Percentiles rank a stretch among this genome's conserved stretches.
phyloP scores from a whole-genome alignment of 2,888 invertebrate species.

The Oasisia sp. region DNA sequence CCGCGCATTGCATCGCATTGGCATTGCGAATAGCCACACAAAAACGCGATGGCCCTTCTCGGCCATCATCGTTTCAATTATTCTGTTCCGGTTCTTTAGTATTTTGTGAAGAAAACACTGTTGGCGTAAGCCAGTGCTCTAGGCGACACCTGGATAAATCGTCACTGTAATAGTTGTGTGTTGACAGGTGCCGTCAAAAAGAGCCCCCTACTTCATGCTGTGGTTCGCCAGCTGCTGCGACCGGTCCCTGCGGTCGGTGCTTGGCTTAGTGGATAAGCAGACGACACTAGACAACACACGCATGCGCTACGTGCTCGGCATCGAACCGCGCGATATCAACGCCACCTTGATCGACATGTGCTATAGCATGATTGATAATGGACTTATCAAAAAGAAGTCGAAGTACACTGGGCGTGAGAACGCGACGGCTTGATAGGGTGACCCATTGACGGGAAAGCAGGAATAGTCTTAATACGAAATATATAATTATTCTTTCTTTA shows the following conservation, averaged over 20 bases:
- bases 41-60: too few species aligned
- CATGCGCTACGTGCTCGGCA: slow-evolving; percentile 67
- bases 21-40: too few species aligned
- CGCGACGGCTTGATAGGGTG: not conserved
- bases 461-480: not conserved
- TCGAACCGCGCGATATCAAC: slow-evolving; percentile 65
- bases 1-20: too few species aligned
- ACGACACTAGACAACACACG: slow-evolving; percentile 40
- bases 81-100: too few species aligned
- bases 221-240: not conserved
- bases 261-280: not conserved
- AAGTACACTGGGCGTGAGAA: slow-evolving; percentile 44
- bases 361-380: slow-evolving; percentile 68
- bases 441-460: not conserved
- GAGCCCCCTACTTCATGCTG: not conserved
- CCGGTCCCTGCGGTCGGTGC: not conserved
- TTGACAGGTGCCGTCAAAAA: not conserved
- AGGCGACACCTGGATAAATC: too few species aligned
- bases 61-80: too few species aligned
- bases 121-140: too few species aligned
- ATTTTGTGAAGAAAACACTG: too few species aligned
- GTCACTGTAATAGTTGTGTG: not conserved
- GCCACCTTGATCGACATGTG: slow-evolving; percentile 69
- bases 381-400: slow-evolving; percentile 65
- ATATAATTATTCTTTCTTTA: not conserved